Evolutionary conservation across 1,140 invertebrate species (phyloP), one percentile per base, ranked within the genome.

Genomic region (Magallana angulata): DNA sequence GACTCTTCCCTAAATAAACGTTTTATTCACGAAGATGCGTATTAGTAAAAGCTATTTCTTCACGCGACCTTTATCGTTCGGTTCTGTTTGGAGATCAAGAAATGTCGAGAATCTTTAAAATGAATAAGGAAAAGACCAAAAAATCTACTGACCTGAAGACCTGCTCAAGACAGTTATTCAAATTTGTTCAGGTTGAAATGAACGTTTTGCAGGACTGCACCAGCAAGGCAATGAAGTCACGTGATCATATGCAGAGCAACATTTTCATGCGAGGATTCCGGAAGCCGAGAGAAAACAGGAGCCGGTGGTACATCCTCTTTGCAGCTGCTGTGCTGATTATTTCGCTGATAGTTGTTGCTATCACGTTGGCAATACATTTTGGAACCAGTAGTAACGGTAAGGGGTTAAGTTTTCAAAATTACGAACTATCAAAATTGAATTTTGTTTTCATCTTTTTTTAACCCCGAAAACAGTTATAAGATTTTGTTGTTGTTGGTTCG

Each of bases 131-230:
- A 12, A 7, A 76, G 8, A 12, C 24, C 12, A 76, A 30, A 24
- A 36, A 76, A 76, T 30, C 18, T 30, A 12, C 24, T 76, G 68
- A 76, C 14, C 68, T 76, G 24, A 76, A 30, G 36, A 76, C 24
- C 24, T 76, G 9, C 11, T 76, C 18, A 4, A 76, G 68, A 76
- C 24, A 76, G 7, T 30, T 76, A 36, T 76, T 76, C 7, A 76
- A 76, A 36, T 76, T 76, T 76, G 68, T 76, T 76, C 68, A 76
- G 6, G 24, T 76, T 76, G 68, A 76, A 76, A 76, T 76, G 68
- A 76, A 76, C 68, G 68, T 76, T 76, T 76, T 76, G 68, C 68
- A 76, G 68, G 68, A 76, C 11, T 76, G 68, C 68, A 76, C 18
- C 18, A 7, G 16, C 18, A 64, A 64, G 18, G 60, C 60, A 9